These are phyloP conservation scores for Noctua comes DNA, from an alignment of 2,888 invertebrate species.

Conservation along the genomic window DNA sequence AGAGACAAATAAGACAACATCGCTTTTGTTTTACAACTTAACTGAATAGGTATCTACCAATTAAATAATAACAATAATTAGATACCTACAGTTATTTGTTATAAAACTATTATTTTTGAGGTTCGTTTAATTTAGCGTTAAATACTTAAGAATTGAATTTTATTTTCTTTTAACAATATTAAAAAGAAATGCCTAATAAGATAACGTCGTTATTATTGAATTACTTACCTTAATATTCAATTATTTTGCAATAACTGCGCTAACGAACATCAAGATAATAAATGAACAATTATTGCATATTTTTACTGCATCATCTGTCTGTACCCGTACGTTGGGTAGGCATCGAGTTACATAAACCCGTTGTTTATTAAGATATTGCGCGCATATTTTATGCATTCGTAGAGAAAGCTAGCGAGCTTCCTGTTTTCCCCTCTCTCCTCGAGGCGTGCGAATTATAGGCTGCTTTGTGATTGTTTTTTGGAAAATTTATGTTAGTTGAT, in stretches of 20 bases:
- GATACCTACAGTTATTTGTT: background rate
- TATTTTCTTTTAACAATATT: background rate
- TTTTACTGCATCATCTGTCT: slow-evolving; percentile 25
- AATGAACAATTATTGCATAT: background rate
- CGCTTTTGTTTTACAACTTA: background rate
- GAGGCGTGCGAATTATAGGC: background rate
- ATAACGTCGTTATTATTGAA: too few relatives aligned
- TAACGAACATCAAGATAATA: background rate
- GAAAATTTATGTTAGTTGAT: background rate
- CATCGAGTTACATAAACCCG: slow-evolving; percentile 38
- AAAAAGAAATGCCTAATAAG: background rate
- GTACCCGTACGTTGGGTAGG: slow-evolving; percentile 8
- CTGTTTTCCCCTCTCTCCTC: slow-evolving; percentile 32
- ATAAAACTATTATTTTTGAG: background rate
- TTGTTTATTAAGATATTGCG: slow-evolving; percentile 41
- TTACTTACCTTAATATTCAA: background rate
- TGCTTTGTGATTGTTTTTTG: background rate
- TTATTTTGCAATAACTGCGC: background rate
- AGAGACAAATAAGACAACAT: background rate
- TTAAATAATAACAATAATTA: background rate
- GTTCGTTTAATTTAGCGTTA: background rate
- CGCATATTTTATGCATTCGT: slow-evolving; percentile 49
- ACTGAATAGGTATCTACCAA: background rate
- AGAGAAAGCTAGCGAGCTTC: slow-evolving; percentile 52
- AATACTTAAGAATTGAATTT: background rate